Base-by-base conservation (phyloP, 64 coral and sea anemone genomes). In the Actinia tenebrosa region DNA sequence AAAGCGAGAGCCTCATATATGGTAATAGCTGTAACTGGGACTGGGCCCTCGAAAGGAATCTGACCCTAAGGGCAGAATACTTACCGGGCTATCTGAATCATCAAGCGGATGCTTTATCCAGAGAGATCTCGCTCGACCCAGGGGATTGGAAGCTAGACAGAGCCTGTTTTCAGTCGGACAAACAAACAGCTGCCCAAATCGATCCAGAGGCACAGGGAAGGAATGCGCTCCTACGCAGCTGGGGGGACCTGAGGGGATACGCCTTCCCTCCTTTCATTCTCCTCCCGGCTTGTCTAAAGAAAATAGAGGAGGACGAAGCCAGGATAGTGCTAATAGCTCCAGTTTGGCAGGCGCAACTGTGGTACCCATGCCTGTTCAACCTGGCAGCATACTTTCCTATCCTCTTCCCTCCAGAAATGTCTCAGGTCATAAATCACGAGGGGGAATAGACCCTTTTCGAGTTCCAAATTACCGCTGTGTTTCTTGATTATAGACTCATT, bases 261-360 rank as follows among this genome's bases (percentile, higher is more conserved):
- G 72, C 43, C 18, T 86, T 86, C 64, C 60, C 84, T 16, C 60
- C 84, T 43, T 86, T 86, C 60, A 86, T 37, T 26, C 59, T 45
- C 25, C 23, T 86, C 44, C 59, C 60, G 45, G 44, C 26, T 14
- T 86, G 84, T 26, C 84, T 86, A 45, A 30, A 71, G 84, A 86
- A 86, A 68, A 69, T 86, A 86, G 84, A 86, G 60, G 42, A 66
- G 5, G 60, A 86, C 20, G 16, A 45, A 45, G 62, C 84, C 44
- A 86, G 42, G 25, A 43, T 60, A 9, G 84, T 86, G 19, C 60
- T 86, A 25, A 19, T 87, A 56, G 86, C 53, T 25, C 87, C 77
- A 45, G 43, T 81, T 23, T 88, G 87, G 55, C 75, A 80, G 42
- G 79, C 72, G 27, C 72, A 88, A 45, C 87, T 53, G 16, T 80